Conservation (phyloP, 2,888 invertebrate species). For the Trachelus tabidus region DNA sequence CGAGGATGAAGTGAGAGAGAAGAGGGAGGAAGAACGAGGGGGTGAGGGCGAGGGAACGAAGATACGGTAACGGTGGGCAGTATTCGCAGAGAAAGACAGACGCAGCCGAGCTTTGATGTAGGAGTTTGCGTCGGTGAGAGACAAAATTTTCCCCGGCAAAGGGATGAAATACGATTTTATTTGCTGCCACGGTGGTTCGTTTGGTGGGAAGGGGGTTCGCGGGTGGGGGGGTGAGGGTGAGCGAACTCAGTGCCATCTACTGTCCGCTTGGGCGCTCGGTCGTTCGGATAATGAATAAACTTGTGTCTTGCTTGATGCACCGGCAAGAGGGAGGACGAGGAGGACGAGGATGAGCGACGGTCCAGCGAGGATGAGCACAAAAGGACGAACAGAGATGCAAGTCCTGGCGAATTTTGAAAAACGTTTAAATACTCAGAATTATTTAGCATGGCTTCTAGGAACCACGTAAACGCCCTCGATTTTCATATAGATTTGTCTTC, state of each 20-base stretch:
- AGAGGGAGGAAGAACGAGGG: conserved; percentile 17
- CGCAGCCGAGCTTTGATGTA: conserved; percentile 62
- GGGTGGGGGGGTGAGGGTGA: conserved; percentile 32
- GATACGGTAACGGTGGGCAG: conserved; percentile 23
- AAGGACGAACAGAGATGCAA: background rate
- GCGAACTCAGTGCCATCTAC: conserved; percentile 47
- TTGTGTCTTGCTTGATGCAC: conserved; percentile 37
- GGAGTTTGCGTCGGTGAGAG: conserved; percentile 55
- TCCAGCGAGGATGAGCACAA: background rate
- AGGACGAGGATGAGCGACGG: background rate
- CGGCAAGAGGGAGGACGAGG: background rate
- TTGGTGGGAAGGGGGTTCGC: conserved; percentile 21
- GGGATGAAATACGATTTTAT: conserved; percentile 65
- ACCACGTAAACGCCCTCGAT: background rate
- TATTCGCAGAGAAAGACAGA: conserved; percentile 57
- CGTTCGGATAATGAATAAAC: conserved; percentile 51
- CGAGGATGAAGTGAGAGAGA: conserved; percentile 15
- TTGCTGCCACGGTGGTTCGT: conserved; percentile 52
- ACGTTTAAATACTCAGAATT: background rate
- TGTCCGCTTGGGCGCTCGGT: conserved; percentile 37
- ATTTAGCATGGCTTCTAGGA: background rate
- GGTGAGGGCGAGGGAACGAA: conserved; percentile 31
- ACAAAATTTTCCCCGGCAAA: conserved; percentile 60
- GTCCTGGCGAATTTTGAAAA: background rate
- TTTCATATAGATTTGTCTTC: background rate